Base-by-base conservation (phyloP, 2,888 invertebrate species). In the Aphidius colemani region DNA sequence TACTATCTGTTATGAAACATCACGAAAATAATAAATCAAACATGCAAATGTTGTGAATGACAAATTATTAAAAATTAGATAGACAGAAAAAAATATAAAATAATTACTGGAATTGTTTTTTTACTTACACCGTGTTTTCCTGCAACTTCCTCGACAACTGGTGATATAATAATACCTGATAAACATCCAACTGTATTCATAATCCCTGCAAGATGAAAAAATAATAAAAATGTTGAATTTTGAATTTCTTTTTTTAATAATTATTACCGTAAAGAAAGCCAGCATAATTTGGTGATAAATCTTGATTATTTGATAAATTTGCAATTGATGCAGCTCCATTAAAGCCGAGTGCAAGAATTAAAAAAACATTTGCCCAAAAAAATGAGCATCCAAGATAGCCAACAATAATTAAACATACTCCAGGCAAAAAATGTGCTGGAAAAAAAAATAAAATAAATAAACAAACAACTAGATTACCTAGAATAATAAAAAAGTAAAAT, bases 221-320 rank as follows among this genome's bases (percentile, higher is more conserved):
- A 30, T 30, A 30, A 30, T 5, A 30, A 30, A 30, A 5, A 30
- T 18, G 1, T 18, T 18, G 2, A 18, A 18, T 18, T 18, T 18
- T 18, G 2, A 18, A 18, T 18, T 2, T 18, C 5, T 30, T 30
- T 30, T 30, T 30, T 5, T 0, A 30, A 30, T 2, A 30, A 30
- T 30, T 18, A 18, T 1, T 30, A 30, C 30, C 91, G 70, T 90
- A 89, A 8, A 92, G 78, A 10, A 90, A 88, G 49, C 90, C 92
- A 2, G 90, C 90, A 74, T 86, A 92, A 72, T 88, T 90, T 0
- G 92, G 91, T 0, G 92, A 87, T 63, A 92, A 80, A 79, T 91
- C 91, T 84, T 92, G 88, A 56, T 79, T 80, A 65, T 79, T 80
- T 3, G 78, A 74, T 86, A 84, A 46, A 82, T 78, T 71, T 70